Evolutionary conservation across 2,888 invertebrate species (phyloP), one percentile per base, ranked within the genome.

Genomic region (Sepiola atlantica): DNA sequence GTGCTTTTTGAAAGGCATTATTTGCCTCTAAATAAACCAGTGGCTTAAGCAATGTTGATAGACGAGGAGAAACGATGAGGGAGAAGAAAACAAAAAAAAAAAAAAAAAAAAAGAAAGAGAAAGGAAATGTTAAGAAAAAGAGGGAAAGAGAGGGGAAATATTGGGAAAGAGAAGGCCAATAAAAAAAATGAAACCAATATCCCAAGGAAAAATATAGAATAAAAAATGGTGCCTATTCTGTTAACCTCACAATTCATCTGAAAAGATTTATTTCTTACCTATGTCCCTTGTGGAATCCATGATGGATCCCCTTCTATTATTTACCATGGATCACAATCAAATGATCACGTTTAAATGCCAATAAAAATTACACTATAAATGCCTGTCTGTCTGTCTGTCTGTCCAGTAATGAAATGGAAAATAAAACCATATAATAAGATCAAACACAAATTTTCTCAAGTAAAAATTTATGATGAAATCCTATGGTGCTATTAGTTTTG

Each of bases 21-120:
- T 77, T 77, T 77, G 32, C 77, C n/a, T 77, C 77, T 77, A 77
- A 77, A 77, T 77, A 77, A 77, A 77, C 32, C n/a, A 77, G n/a
- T 77, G 14, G 77, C 32, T 77, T 77, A 77, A 77, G 77, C 8
- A n/a, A 77, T n/a, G 77, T n/a, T 77, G 77, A n/a, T n/a, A n/a
- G 77, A n/a, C 16, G 77, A 77, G n/a, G 18, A 77, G 45, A 77
- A 77, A n/a, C 0, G 14, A n/a, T 14, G 32, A 77, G 4, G 1
- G 14, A 77, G 14, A 14, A n/a, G 61, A 24, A 24, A 61, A 61
- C 21, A 12, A 12, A 16, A 32, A 16, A 77, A 8, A 45, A 45
- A 2, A 45, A 45, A 45, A 8, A 45, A 8, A 45, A 8, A 8
- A 45, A 45, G 45, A 45, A 45, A 45, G 45, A 45, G 45, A 45